These are phyloP conservation scores for Dicyrtomina minuta DNA, from an alignment of 2,888 invertebrate genomes.

Conservation along the genomic window DNA sequence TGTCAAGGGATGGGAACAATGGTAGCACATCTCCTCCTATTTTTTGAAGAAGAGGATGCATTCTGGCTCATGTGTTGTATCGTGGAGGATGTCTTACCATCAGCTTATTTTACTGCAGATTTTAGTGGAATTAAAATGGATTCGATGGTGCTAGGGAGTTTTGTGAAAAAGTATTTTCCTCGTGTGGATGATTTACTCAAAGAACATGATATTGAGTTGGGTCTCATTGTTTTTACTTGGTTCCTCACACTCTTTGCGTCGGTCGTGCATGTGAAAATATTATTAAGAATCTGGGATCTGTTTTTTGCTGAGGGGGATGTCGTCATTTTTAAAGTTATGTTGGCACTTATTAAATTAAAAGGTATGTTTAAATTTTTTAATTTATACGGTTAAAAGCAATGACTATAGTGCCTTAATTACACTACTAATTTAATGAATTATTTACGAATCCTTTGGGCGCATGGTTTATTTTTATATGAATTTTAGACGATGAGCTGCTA, in stretches of 20 bases:
- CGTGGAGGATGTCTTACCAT: conserved; percentile 96
- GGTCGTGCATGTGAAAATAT: conserved; percentile 92
- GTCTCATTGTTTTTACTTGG: conserved; percentile 95
- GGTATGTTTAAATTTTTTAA: conserved; percentile 55
- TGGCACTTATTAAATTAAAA: conserved; percentile 88
- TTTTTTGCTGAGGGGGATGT: conserved; percentile 95
- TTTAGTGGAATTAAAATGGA: conserved; percentile 83
- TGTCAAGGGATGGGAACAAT: conserved; percentile 88
- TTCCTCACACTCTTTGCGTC: conserved; percentile 95
- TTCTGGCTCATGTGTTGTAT: conserved; percentile 99
- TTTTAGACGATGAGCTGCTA: conserved; percentile 75
- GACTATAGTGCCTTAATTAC: not conserved
- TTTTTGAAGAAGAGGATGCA: conserved; percentile 96
- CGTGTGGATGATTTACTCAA: conserved; percentile 86
- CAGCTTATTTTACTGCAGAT: conserved; percentile 92
- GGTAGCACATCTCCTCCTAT: conserved; percentile 84
- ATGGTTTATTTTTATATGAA: conserved; percentile 43
- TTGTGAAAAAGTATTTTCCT: conserved; percentile 85
- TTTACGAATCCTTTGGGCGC: not conserved
- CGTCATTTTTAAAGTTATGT: conserved; percentile 87
- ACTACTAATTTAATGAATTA: not conserved
- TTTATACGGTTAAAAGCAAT: too few species aligned
- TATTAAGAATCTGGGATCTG: conserved; percentile 92
- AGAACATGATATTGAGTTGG: conserved; percentile 90
- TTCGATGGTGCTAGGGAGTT: conserved; percentile 88